Evolutionary conservation across 2,113 vertebrate species (phyloP), one percentile per base, ranked within the genome.

Genomic region (Triplophysa rosa): DNA sequence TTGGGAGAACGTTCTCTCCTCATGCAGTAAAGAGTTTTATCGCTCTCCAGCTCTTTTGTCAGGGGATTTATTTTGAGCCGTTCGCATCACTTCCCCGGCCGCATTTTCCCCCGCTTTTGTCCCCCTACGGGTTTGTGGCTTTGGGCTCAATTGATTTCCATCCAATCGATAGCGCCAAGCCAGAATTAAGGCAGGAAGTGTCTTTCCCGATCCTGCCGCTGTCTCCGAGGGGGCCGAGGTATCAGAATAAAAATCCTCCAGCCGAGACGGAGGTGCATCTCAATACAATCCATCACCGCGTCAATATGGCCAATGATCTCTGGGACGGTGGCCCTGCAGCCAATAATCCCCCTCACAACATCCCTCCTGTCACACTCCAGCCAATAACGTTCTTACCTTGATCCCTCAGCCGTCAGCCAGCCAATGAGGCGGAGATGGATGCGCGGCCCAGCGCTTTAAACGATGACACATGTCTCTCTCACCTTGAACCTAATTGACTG

Each of bases 401-500:
- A 80, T 83, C 77, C 58, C 61, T 17, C 29, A 54, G 3, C 49
- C 24, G 42, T 24, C 77, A 78, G 12, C 11, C 52, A 8, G 65
- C 75, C 79, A 78, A 70, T 77, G 10, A 79, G 77, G 88, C 85
- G 80, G 79, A 86, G 86, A 86, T 83, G 86, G 90, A 89, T 84
- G 87, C 83, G 33, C 69, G 72, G 82, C 83, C 82, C 87, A 82
- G 83, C 82, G 64, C 58, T 66, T 89, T 90, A 87, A 90, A 89
- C 84, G 89, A 90, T 86, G 87, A 90, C 87, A 87, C 80, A 65
- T 87, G 87, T 91, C 89, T 88, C 82, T 90, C 88, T 92, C 91
- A 93, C 90, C 90, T 92, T 93, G 90, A 91, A 90, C 88, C 83
- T 90, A 91, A 92, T 91, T 92, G 92, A 91, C 87, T 90, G 88